phyloP scores from a whole-genome alignment of 2,113 vertebrate species.

The Oxygymnocypris stewartii region DNA sequence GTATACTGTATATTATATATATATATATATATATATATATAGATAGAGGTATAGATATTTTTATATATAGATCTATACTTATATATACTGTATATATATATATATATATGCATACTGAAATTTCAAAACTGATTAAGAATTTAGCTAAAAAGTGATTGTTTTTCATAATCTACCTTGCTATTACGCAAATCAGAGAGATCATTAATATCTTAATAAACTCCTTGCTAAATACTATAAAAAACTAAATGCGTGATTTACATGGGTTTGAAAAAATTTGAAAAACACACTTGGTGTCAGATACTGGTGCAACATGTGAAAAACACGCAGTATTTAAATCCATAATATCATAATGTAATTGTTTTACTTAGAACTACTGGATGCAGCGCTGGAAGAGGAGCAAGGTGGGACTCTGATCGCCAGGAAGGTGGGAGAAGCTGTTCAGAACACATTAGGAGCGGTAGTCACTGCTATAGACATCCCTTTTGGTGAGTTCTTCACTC shows the following conservation, averaged over 20 bases:
- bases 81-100: no score
- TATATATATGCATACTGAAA: not conserved
- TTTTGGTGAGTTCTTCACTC: constrained; percentile 77
- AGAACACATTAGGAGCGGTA: constrained; percentile 94
- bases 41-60: no score
- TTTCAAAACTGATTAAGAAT: not conserved
- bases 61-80: no score
- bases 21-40: not conserved
- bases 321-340: not conserved
- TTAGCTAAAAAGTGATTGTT: not conserved
- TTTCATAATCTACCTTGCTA: not conserved
- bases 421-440: constrained; percentile 96
- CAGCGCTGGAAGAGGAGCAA: constrained; percentile 87
- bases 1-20: not conserved
- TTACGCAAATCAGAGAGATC: not conserved
- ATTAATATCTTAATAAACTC: not conserved
- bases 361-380: constrained; percentile 81
- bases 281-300: not conserved
- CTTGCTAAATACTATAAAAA: not conserved
- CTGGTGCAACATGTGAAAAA: not conserved
- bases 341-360: not conserved
- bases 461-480: constrained; percentile 97
- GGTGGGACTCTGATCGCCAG: constrained; percentile 91
- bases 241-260: not conserved
- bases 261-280: not conserved